Evolutionary conservation across 2,888 invertebrate genomes (phyloP), one percentile per base, ranked within the genome.

Genomic region (Eristalinus sepulchralis): DNA sequence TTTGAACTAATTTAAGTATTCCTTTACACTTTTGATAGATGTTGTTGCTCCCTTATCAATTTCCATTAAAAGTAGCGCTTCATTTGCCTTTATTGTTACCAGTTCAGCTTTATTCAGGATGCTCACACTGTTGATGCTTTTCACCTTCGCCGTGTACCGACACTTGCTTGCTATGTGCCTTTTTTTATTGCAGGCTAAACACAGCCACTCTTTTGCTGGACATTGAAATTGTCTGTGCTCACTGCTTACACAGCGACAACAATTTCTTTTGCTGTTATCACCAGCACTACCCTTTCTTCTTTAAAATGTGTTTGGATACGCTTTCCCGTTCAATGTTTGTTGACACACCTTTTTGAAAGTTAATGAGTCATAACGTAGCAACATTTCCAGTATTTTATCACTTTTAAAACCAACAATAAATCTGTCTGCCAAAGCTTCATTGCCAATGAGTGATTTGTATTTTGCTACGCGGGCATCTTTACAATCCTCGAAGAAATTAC

Each of bases 381-480:
- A 34, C 24, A 55, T 20, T 36, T 80, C 60, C 33, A 63, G 63
- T 11, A 78, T 64, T 6, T 71, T 78, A 2, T 53, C 62, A 33
- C 34, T 67, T 22, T 64, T 47, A 17, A 81, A 17, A 1, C 73
- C 93, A 47, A 88, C 88, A 22, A 82, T 82, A 33, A 76, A 82
- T 6, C 60, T 17, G 47, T 83, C 83, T 11, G 66, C 34, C 47
- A 73, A 13, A 13, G 20, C 47, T 53, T 80, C 80, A 13, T 80
- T 67, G n/a, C 72, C 20, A 11, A 73, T 55, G 2, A 53, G 47
- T 0, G 53, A 33, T 63, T 70, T 63, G 27, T 70, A 63, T 10
- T 70, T 31, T 13, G 31, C 39, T 33, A 31, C 10, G 11, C 17
- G 59, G 2, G 36, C 59, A 27, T 59, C 59, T 59, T 34, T 70